phyloP scores from a whole-genome alignment of 2,113 vertebrate species.

The Leucosticte australis region DNA sequence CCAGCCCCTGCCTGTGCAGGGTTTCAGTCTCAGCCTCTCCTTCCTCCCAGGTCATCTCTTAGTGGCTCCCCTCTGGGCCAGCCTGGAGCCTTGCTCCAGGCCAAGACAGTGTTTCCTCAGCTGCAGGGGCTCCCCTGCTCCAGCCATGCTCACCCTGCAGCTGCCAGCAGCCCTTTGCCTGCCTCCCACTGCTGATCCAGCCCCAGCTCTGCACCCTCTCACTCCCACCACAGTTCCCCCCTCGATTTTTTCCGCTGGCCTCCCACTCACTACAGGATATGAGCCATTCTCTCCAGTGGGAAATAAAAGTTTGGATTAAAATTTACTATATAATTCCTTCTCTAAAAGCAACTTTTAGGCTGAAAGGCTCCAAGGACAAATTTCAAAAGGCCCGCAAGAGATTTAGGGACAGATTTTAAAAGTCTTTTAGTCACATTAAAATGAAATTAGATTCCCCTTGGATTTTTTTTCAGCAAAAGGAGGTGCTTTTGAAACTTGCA shows the following conservation, averaged over 20 bases:
- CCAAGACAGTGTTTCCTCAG: not conserved
- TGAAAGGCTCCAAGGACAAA: not conserved
- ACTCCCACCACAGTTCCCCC: not conserved
- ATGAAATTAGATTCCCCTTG: not conserved
- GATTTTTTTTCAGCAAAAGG: not conserved
- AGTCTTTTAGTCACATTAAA: not conserved
- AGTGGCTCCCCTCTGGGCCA: not conserved
- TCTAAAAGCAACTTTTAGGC: conserved; percentile 16
- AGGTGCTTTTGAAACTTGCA: not conserved
- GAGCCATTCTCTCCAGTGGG: conserved; percentile 22
- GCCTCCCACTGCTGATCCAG: not conserved
- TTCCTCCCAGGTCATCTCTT: not conserved
- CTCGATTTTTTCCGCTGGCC: not conserved
- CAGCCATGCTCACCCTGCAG: not conserved
- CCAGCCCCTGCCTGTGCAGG: not conserved
- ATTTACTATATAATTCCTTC: conserved; percentile 1
- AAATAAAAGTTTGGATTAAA: conserved; percentile 51
- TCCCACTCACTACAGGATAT: conserved; percentile 42
- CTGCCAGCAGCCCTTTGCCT: not conserved
- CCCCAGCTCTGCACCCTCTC: not conserved
- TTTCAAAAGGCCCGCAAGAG: not conserved
- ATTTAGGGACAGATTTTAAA: conserved; percentile 4
- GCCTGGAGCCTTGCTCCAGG: not conserved
- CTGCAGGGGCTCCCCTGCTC: not conserved
- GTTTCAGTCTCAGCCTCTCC: not conserved